Percentiles rank a stretch among this genome's conserved stretches.
Evolutionary conservation across 2,797 vertebrate genomes (phyloP).

Genomic region (Malurus splendens): DNA sequence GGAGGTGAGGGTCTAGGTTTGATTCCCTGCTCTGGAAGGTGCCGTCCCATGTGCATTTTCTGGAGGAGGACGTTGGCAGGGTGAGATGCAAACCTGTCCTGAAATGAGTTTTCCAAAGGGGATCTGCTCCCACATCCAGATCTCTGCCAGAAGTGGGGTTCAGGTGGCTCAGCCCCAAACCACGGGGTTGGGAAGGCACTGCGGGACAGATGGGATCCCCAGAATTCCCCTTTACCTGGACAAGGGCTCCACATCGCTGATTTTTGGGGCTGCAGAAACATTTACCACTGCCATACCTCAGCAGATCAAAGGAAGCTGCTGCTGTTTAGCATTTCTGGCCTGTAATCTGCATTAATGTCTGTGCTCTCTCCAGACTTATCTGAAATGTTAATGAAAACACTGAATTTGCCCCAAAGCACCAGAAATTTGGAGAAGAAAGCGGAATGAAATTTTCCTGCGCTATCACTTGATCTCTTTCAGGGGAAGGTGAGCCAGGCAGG

Average conservation of each 20-base stretch:
- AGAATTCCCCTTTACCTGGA: background rate
- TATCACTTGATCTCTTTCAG: background rate
- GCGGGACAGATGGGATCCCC: background rate
- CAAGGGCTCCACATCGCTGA: background rate
- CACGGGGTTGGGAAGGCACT: rapidly evolving
- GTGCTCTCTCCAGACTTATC: slow-evolving; percentile 42
- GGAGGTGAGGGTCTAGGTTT: background rate
- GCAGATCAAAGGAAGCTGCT: slow-evolving; percentile 41
- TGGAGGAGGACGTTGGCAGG: rapidly evolving
- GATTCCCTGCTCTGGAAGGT: background rate
- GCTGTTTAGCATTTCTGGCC: slow-evolving; percentile 37
- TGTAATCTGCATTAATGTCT: slow-evolving; percentile 39
- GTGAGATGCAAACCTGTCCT: background rate
- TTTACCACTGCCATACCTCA: slow-evolving; percentile 12
- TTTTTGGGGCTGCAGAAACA: slow-evolving; percentile 11
- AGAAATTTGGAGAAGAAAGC: background rate
- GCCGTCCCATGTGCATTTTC: background rate
- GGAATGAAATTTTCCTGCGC: background rate
- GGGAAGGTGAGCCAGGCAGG: background rate
- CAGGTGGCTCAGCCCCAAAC: background rate
- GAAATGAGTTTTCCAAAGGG: background rate
- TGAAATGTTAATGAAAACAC: slow-evolving; percentile 50
- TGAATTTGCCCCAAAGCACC: slow-evolving; percentile 37
- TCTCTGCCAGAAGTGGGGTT: background rate
- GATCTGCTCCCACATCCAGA: background rate